These are phyloP conservation scores for Mimas tiliae DNA, from an alignment of 2,888 invertebrate genomes.

Conservation along the genomic window DNA sequence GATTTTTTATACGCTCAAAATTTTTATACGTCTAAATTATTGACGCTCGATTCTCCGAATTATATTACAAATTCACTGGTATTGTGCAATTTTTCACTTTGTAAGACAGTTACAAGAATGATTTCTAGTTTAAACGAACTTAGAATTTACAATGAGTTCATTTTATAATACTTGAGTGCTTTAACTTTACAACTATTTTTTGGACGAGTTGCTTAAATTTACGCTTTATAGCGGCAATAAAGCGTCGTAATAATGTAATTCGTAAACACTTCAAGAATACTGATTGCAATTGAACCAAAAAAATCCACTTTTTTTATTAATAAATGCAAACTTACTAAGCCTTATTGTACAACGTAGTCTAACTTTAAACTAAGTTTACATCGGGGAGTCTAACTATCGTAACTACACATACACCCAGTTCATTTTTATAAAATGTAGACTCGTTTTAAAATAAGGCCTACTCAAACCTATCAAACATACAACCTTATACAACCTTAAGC, in stretches of 20 bases:
- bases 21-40: constrained; percentile 6
- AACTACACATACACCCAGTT: no score
- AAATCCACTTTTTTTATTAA: background rate
- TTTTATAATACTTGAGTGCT: background rate
- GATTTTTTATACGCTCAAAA: background rate
- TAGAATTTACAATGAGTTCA: constrained; percentile 34
- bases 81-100: constrained; percentile 17
- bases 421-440: no score
- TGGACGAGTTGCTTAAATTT: background rate
- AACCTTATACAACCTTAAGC: no score
- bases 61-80: background rate
- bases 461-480: no score
- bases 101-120: constrained; percentile 14
- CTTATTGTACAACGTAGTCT: no score
- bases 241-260: background rate
- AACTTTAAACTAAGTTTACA: no score
- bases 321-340: no score
- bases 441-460: no score
- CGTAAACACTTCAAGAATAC: constrained; percentile 2
- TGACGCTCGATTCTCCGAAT: background rate
- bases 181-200: background rate
- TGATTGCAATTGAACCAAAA: background rate
- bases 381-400: no score
- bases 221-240: background rate
- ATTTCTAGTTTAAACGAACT: constrained; percentile 36